Evolutionary conservation across 2,113 vertebrate genomes (phyloP), one percentile per base, ranked within the genome.

Genomic region (Ammodytes dubius): DNA sequence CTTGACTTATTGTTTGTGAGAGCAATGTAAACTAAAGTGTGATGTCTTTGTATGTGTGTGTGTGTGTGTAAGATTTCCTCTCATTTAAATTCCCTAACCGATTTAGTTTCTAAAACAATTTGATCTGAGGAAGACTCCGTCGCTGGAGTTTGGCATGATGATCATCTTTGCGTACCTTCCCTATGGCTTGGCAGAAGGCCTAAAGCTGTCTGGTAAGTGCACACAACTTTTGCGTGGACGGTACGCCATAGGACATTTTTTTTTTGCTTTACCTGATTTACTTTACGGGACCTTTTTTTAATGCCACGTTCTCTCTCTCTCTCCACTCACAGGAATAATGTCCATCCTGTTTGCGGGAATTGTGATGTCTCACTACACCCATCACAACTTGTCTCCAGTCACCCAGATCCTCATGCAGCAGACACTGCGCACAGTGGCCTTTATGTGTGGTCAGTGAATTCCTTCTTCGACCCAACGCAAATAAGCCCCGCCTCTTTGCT

Each of bases 351-450:
- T 99, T 93, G 97, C 98, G 0, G 98, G 98, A 52, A 99, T 99
- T 0, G 98, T 97, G 79, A 99, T 99, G 98, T 99, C 98, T 6
- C 98, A 99, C 92, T 99, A 99, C 84, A 99, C 98, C 0, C 98
- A 99, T 93, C 98, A 99, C 76, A 99, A 99, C 92, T 94, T 99
- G 91, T 99, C 98, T 42, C 98, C 98, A 0, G 97, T 99, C 79
- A 99, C 98, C 14, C 98, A 99, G 96, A 98, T 99, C 89, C 96
- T 99, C 69, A 99, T 99, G 98, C 98, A 99, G 94, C 98, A 99
- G 87, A 99, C 98, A 0, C 93, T 99, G 42, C 96, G 98, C 59
- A 96, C 97, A 0, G 96, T 99, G 88, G 98, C 98, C 91, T 99
- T 99, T 91, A 95, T 99, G 95, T 99, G 98, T 57, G 98, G 98